Evolutionary conservation across 2,888 invertebrate genomes (phyloP), one percentile per base, ranked within the genome.

Genomic region (Polyommatus icarus): DNA sequence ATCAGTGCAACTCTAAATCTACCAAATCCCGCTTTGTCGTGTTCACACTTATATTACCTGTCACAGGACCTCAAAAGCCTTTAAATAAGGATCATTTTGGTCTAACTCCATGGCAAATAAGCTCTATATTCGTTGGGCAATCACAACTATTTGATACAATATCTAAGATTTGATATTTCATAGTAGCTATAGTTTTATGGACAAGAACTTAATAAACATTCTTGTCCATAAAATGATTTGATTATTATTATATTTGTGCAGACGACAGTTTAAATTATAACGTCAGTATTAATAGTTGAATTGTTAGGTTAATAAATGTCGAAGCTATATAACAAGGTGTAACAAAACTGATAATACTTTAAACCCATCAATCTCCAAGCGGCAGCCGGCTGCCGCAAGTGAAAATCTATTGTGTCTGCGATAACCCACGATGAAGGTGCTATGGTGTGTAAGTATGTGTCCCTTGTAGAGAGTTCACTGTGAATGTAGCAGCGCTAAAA

Each of bases 61-160:
- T 18, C 54, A 54, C 54, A 5, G 54, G 3, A 18, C 18, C 54
- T 46, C 10, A 15, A 50, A 3, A 4, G 0, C 12, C 50, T 1
- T 12, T 12, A 54, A 3, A 54, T 54, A 54, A 54, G 18, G 54
- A 18, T 54, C 15, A 54, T 54, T 54, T 15, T 54, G 3, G 18
- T 54, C 15, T 5, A 18, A 18, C 54, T 5, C 3, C 54, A 5
- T 18, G 18, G 54, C 3, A 54, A 54, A 18, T 54, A 5, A 54
- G 18, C 50, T 50, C 15, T 50, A 4, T 18, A 54, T 3, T 5
- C 4, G 50, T 46, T 73, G 15, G 40, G 36, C 36, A 72, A 72
- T 72, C 36, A 71, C 29, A 67, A 67, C 6, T 67, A 67, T 67
- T 67, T 32, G 67, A 29, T 67, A 67, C 29, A 20, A 61, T 61